A percentile compares a stretch with the other conserved stretches of the same genome.
These are phyloP conservation scores for Elanoides forficatus DNA, from an alignment of 2,113 vertebrate species.

Conservation along the genomic window DNA sequence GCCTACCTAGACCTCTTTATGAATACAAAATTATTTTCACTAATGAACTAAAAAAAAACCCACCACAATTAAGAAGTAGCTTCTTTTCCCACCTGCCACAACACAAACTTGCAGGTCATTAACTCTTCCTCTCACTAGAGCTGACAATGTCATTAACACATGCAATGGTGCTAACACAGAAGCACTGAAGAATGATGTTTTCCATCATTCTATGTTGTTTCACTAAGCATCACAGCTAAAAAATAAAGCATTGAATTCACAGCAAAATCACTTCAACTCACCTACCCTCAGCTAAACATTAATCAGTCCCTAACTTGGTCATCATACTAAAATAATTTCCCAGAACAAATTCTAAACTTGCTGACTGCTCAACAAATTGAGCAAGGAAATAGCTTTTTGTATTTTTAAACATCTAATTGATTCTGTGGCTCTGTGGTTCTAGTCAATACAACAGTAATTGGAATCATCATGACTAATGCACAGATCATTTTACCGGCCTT, in stretches of 20 bases:
- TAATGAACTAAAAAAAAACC: neutral
- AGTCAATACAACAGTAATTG: constrained; percentile 16
- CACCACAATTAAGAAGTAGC: neutral
- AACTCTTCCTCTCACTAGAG: neutral
- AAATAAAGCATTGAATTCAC: neutral
- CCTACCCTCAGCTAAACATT: neutral
- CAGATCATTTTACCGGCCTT: neutral
- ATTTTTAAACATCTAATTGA: constrained; percentile 34
- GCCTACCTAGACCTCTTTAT: neutral
- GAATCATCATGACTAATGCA: constrained; percentile 6
- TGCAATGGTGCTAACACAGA: neutral
- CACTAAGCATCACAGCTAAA: neutral
- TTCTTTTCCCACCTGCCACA: neutral
- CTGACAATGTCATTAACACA: neutral
- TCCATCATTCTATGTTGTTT: neutral
- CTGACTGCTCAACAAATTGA: constrained; percentile 18
- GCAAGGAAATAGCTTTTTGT: constrained; percentile 7
- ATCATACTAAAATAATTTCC: neutral
- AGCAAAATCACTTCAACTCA: neutral
- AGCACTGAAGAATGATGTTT: neutral
- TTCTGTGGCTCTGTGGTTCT: neutral
- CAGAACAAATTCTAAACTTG: neutral
- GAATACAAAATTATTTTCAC: neutral
- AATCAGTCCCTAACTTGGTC: neutral
- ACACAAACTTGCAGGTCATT: neutral